Conservation (phyloP, 2,888 invertebrate genomes). For the Mechanitis messenoides region DNA sequence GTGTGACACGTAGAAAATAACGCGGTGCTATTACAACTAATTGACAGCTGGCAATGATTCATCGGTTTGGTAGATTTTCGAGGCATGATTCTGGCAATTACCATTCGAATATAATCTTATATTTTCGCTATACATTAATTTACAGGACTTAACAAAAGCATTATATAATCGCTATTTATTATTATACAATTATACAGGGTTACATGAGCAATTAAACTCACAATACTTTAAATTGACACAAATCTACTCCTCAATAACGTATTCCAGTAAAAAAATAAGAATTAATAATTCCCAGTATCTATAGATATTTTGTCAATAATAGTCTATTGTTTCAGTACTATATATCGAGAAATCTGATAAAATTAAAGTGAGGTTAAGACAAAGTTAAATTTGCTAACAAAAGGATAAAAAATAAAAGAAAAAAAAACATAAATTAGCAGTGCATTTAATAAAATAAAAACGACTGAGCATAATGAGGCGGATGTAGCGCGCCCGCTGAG, state of each 20-base stretch:
- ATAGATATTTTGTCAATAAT: background rate
- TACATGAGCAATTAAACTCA: background rate
- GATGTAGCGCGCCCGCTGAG: conserved; percentile 36
- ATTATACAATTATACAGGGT: conserved; percentile 2
- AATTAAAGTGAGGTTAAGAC: background rate
- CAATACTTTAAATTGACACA: background rate
- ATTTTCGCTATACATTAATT: conserved; percentile 15
- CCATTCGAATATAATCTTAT: conserved; percentile 8
- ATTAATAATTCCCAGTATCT: background rate
- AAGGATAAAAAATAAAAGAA: conserved; percentile 34
- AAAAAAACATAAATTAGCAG: conserved; percentile 56
- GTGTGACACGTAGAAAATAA: conserved; percentile 11
- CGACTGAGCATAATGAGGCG: conserved; percentile 58
- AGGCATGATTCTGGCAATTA: conserved; percentile 1
- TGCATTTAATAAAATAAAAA: conserved; percentile 66
- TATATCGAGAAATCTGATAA: conserved; percentile 10
- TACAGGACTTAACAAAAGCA: conserved; percentile 24
- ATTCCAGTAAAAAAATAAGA: background rate
- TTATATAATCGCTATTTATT: background rate
- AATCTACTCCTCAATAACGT: background rate
- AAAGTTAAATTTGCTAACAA: background rate
- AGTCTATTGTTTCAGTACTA: background rate
- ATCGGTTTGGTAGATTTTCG: background rate
- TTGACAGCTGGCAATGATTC: conserved; percentile 18
- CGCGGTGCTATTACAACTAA: conserved; percentile 7